A percentile compares a stretch with the other conserved stretches of the same genome.
Conservation (phyloP, 2,888 invertebrate genomes). For the Clivina fossor region DNA sequence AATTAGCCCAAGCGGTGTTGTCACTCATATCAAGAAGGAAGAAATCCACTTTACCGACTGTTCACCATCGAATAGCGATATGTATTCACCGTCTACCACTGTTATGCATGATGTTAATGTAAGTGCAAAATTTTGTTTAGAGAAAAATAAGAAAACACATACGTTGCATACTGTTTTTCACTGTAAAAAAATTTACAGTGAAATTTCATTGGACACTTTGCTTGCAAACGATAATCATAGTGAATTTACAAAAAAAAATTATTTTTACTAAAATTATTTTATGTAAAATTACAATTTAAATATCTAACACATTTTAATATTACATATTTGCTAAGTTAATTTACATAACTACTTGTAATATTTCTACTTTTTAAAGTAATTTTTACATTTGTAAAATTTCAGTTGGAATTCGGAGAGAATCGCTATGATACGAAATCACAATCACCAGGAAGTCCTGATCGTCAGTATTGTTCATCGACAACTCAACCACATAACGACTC, state of each 20-base stretch:
- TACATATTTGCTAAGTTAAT: too few relatives aligned
- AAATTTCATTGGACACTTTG: neutral
- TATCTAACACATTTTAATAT: too few relatives aligned
- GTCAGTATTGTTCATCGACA: conserved; percentile 88
- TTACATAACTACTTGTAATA: too few relatives aligned
- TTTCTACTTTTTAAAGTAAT: neutral
- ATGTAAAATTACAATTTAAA: too few relatives aligned
- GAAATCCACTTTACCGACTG: conserved; percentile 55
- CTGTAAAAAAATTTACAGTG: conserved; percentile 7
- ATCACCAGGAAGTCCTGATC: conserved; percentile 78
- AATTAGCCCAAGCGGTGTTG: conserved; percentile 42
- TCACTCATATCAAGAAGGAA: conserved; percentile 61
- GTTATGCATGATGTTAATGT: conserved; percentile 52
- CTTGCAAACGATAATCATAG: neutral
- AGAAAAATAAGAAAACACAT: conserved; percentile 21
- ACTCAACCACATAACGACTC: conserved; percentile 69
- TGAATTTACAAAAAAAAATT: too few relatives aligned
- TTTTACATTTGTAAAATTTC: too few relatives aligned
- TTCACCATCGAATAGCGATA: conserved; percentile 58
- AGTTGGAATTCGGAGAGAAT: conserved; percentile 56
- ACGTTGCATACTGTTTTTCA: conserved; percentile 20
- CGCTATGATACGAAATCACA: conserved; percentile 62
- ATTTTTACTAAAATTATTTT: conserved; percentile 14
- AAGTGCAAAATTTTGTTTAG: conserved; percentile 34
- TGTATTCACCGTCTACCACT: conserved; percentile 60